Percentiles rank a stretch among this genome's conserved stretches.
Conservation (phyloP, 2,888 invertebrate species). For the Campoplex capitator region DNA sequence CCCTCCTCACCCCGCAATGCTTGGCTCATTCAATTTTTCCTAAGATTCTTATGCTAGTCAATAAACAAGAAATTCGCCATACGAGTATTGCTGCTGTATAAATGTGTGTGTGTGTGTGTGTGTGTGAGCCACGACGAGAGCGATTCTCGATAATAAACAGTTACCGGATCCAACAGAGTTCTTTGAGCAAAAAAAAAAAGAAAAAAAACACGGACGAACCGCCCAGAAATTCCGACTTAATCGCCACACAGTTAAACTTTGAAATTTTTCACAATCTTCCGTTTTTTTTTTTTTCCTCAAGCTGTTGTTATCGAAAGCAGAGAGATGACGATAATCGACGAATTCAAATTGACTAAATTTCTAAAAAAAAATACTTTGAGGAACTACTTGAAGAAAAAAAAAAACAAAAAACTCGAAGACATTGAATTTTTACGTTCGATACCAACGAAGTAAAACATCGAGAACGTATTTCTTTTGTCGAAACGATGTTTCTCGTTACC, state of each 20-base stretch:
- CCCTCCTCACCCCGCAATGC: not conserved
- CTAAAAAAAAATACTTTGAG: not conserved
- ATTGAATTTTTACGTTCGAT: not conserved
- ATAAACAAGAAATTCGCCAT: not conserved
- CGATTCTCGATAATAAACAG: slow-evolving; percentile 46
- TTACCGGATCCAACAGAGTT: slow-evolving; percentile 34
- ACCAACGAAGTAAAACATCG: not conserved
- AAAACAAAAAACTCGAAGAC: not conserved
- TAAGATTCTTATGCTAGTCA: not conserved
- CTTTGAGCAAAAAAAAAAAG: not conserved
- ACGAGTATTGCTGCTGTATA: not conserved
- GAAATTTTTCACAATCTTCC: not conserved
- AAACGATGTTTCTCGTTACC: not conserved
- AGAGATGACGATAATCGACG: not conserved
- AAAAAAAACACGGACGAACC: not conserved
- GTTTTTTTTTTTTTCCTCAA: not conserved
- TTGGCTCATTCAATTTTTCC: slow-evolving; percentile 69
- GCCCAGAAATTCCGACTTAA: slow-evolving; percentile 14
- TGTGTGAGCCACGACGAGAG: slow-evolving; percentile 15
- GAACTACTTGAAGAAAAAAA: too few relatives aligned
- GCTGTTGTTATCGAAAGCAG: not conserved
- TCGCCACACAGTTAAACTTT: not conserved
- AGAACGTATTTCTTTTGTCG: not conserved
- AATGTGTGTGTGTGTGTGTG: not conserved
- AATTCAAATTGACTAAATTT: not conserved